Conservation (phyloP, 92 coral and sea anemone species). For the Siderastrea siderea region DNA sequence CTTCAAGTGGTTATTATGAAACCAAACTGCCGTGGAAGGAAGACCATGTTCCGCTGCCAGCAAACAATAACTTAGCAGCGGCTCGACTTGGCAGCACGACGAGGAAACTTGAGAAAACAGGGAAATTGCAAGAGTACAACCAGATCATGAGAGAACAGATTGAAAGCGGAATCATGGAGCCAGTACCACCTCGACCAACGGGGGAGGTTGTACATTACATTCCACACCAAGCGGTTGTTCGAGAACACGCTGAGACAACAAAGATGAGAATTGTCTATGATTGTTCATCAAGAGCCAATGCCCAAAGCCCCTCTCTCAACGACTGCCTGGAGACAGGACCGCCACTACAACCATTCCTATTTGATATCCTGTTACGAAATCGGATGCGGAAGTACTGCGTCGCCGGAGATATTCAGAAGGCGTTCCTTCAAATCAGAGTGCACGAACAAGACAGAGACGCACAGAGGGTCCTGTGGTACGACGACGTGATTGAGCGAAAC, state of each 20-base stretch:
- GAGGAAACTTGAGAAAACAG: too few relatives aligned
- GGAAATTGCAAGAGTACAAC: conserved; percentile 28
- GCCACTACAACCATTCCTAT: conserved; percentile 34
- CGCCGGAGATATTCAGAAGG: conserved; percentile 22
- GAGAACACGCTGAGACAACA: conserved; percentile 3
- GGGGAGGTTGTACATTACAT: conserved; percentile 37
- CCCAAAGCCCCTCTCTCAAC: conserved; percentile 21
- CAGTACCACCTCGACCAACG: conserved; percentile 28
- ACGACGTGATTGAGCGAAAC: conserved; percentile 9
- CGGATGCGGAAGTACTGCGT: conserved; percentile 45
- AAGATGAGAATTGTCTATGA: conserved; percentile 34
- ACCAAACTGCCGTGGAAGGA: conserved; percentile 75
- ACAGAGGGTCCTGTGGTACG: conserved; percentile 51
- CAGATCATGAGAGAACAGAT: conserved; percentile 22
- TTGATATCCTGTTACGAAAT: conserved; percentile 46
- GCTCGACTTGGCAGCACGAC: conserved; percentile 1
- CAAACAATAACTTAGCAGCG: conserved; percentile 55
- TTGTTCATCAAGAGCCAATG: conserved; percentile 32
- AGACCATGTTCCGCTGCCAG: conserved; percentile 60
- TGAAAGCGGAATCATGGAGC: conserved; percentile 11
- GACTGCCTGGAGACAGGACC: conserved; percentile 47
- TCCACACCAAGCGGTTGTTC: conserved; percentile 36
- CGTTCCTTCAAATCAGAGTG: too few relatives aligned
- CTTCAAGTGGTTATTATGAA: conserved; percentile 56
- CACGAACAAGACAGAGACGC: conserved; percentile 51